Evolutionary conservation across 1,140 invertebrate genomes (phyloP).

Genomic region (Lucilia sericata): DNA sequence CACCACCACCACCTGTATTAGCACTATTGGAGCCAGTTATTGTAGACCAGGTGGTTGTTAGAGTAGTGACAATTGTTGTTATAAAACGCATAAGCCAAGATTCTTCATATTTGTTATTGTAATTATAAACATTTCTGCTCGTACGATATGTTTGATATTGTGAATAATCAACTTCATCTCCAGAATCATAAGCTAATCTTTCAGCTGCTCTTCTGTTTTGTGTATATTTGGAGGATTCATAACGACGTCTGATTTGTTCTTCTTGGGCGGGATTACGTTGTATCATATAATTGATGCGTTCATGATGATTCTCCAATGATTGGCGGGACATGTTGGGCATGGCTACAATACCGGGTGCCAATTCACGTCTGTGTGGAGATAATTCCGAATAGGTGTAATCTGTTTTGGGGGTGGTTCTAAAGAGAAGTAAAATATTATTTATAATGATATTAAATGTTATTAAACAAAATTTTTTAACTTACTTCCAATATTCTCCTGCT

Average conservation of each 20-base stretch:
- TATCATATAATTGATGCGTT: conserved; percentile 63
- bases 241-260: conserved; percentile 62
- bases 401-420: conserved; percentile 82
- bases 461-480: conserved; percentile 62
- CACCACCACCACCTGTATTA: not conserved
- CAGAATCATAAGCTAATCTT: conserved; percentile 60
- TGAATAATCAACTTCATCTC: conserved; percentile 59
- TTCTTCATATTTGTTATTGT: conserved; percentile 46
- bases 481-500: conserved; percentile 78
- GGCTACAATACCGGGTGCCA: conserved; percentile 80
- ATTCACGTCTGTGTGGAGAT: conserved; percentile 80
- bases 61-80: conserved; percentile 53
- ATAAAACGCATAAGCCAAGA: conserved; percentile 59
- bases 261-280: conserved; percentile 60
- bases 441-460: no score
- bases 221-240: conserved; percentile 51
- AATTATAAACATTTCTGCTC: conserved; percentile 36
- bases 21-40: conserved; percentile 50
- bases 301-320: conserved; percentile 68
- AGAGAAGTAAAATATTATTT: not conserved
- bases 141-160: conserved; percentile 34
- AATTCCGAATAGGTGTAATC: conserved; percentile 83
- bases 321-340: conserved; percentile 86
- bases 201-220: conserved; percentile 45
- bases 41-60: conserved; percentile 54